Base-by-base conservation (phyloP, 2,888 invertebrate species). In the Lasioglossum figueresi region DNA sequence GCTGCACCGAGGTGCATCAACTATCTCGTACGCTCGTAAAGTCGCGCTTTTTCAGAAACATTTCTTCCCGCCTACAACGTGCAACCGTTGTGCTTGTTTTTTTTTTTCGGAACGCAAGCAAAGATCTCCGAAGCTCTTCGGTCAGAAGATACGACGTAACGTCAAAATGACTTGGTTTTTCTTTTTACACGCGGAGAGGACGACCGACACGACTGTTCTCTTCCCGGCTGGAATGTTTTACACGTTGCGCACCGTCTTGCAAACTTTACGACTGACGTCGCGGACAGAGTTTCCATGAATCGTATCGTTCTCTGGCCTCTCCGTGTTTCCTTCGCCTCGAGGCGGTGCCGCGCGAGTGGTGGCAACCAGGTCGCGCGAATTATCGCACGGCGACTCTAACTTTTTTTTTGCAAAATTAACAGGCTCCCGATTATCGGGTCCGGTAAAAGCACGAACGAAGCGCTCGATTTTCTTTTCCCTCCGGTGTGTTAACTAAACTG, bases 21-120 rank as follows among this genome's bases (percentile, higher is more conserved):
- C 91, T 91, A 91, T 90, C 90, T 81, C 85, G 86, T 56, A 85
- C 56, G 80, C 72, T 85, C 84, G 89, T 88, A 80, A 87, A 88
- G 79, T 84, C 78, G 71, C 82, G 73, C 85, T 88, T 89, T 31
- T 63, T 2, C 73, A 70, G 80, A 78, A 87, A 85, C 87, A 83
- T 80, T 45, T 45, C 27, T 37, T 71, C 31, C 23, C 40, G 27
- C 10, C n/a, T 72, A 34, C 56, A 45, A 48, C 31, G 79, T 16
- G 68, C 59, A 82, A 71, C 63, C 70, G 31, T 76, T 82, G 72
- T 86, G 2, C n/a, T n/a, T n/a, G n/a, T 63, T 16, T 14, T 45
- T 45, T 45, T 45, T 16, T 31, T 75, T 43, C 77, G 72, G 63
- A 71, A 79, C 79, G 84, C 82, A 78, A 75, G 83, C 73, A 77